Evolutionary conservation across 2,797 vertebrate genomes (phyloP), one percentile per base, ranked within the genome.

Genomic region (Rousettus madagascariensis): DNA sequence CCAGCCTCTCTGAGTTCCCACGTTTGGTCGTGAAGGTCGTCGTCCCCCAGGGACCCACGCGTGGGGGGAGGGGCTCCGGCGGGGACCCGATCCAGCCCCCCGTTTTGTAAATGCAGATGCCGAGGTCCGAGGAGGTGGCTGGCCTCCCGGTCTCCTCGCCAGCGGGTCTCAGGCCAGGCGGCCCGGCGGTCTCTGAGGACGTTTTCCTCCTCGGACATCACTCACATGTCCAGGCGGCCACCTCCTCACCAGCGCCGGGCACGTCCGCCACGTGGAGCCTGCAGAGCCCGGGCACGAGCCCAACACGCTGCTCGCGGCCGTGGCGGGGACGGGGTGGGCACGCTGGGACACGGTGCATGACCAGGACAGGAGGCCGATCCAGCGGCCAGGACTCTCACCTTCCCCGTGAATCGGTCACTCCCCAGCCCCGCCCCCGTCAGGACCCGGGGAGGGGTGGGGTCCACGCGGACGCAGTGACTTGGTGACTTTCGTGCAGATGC

Each of bases 201-300:
- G 1, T 3, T 11, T 5, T 24, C 46, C 30, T 30, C 11, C 1
- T 6, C 10, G 26, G 38, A 28, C 38, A 2, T 57, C 24, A 8
- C 57, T 8, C 6, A 0, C 0, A 11, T 10, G 38, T 46, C 24
- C 4, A 2, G 79, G 38, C 2, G 38, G 6, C 28, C 0, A 0
- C 41, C 20, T 51, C 51, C 78, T 43, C 49, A 11, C 24, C 2
- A n/a, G 9, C 12, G n/a, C 51, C 11, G 24, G 26, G 0, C 6
- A 28, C 6, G 12, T 24, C 17, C 20, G 55, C 16, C 68, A 16
- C 1, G n/a, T 8, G 10, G 17, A 20, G 8, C 5, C 24, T 8
- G 2, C 43, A 5, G 24, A 30, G 20, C 33, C 6, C 6, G 12
- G 4, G 46, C 19, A 4, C 9, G 33, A 16, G 38, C 24, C 55